Conservation (phyloP, 2,113 vertebrate species). For the Nothocercus nigrocapillus region DNA sequence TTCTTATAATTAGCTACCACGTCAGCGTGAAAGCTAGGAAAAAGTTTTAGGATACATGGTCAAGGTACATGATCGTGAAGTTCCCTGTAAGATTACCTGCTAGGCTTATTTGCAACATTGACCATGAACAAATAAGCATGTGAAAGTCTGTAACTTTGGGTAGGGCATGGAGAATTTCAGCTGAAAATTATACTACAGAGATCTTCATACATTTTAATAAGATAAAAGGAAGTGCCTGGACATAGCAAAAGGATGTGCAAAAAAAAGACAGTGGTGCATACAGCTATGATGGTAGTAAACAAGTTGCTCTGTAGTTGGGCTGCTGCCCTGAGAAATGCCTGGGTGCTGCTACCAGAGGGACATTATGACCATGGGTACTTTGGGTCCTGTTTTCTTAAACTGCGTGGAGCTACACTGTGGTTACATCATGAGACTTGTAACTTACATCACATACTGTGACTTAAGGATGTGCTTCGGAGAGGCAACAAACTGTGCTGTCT, state of each 20-base stretch:
- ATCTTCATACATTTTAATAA: neutral
- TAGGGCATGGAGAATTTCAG: neutral
- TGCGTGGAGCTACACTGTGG: neutral
- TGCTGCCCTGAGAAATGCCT: neutral
- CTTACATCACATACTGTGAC: neutral
- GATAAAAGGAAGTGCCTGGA: neutral
- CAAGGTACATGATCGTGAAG: slow-evolving; percentile 42
- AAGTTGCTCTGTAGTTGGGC: accelerated
- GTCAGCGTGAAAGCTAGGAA: slow-evolving; percentile 72
- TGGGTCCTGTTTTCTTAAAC: neutral
- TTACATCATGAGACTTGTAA: neutral
- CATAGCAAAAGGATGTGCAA: neutral
- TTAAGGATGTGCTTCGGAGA: neutral
- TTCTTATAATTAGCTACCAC: slow-evolving; percentile 80
- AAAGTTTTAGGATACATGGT: slow-evolving; percentile 49
- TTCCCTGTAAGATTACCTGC: slow-evolving; percentile 63
- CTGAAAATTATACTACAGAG: neutral
- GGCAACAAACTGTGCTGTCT: neutral
- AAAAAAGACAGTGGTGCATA: too few relatives aligned
- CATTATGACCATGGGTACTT: neutral
- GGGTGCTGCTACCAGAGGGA: neutral
- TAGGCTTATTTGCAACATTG: slow-evolving; percentile 47
- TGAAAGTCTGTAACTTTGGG: neutral
- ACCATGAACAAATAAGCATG: slow-evolving; percentile 41
- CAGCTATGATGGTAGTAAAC: neutral